These are phyloP conservation scores for Aldrovandia affinis DNA, from an alignment of 2,797 vertebrate species.

Conservation along the genomic window DNA sequence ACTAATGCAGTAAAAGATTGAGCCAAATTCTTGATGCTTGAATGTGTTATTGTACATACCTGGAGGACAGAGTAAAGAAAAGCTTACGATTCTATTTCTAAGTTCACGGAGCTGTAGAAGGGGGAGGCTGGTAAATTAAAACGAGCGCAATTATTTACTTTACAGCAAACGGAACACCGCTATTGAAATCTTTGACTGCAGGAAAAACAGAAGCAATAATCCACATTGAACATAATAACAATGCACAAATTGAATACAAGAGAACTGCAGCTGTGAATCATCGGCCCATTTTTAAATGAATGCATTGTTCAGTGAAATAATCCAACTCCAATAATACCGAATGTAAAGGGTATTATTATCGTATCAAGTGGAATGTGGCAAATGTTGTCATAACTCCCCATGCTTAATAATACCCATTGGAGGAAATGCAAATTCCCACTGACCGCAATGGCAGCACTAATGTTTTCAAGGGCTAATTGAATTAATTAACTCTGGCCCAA, in stretches of 20 bases:
- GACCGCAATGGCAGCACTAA: background rate
- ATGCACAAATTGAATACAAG: background rate
- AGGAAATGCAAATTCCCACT: background rate
- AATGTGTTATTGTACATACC: background rate
- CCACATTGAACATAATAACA: background rate
- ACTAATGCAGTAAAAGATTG: constrained; percentile 19
- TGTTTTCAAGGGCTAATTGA: background rate
- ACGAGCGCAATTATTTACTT: background rate
- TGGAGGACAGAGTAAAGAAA: background rate
- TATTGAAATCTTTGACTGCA: background rate
- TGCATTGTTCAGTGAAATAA: background rate
- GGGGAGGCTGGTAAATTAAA: background rate
- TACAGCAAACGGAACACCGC: background rate
- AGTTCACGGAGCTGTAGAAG: background rate
- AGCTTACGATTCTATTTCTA: background rate
- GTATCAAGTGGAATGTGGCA: background rate
- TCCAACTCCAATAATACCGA: too few relatives aligned
- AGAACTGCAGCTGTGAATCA: background rate
- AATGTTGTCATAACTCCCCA: background rate
- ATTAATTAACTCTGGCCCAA: background rate
- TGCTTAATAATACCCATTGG: background rate
- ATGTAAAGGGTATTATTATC: background rate
- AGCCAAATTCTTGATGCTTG: constrained; percentile 10
- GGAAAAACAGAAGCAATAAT: background rate
- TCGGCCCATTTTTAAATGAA: background rate